Conservation (phyloP, 1,140 invertebrate genomes). For the Chelonus insularis region DNA sequence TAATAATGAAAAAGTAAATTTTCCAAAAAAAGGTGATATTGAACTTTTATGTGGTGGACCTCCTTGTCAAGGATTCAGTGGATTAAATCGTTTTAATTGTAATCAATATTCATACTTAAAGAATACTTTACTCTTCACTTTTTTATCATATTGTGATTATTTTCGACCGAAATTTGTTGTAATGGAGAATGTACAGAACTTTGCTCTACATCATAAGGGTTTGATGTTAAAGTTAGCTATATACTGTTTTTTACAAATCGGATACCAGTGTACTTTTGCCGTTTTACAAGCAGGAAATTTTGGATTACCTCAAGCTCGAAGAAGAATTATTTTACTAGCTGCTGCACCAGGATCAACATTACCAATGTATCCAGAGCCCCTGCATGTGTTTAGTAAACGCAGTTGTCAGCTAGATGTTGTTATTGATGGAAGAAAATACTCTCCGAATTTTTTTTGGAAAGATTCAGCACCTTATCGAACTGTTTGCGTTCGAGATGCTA, state of each 20-base stretch:
- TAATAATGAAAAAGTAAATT: constrained; percentile 63
- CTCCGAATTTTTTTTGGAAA: constrained; percentile 58
- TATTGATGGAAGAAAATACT: constrained; percentile 71
- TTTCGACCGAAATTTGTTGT: constrained; percentile 85
- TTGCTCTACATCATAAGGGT: constrained; percentile 76
- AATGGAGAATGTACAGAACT: constrained; percentile 87
- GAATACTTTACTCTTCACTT: constrained; percentile 85
- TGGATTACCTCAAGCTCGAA: constrained; percentile 81
- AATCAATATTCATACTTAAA: constrained; percentile 87
- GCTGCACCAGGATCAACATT: constrained; percentile 79
- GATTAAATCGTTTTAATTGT: constrained; percentile 88
- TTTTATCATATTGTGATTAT: constrained; percentile 83
- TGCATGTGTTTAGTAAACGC: constrained; percentile 76
- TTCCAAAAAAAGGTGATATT: constrained; percentile 81
- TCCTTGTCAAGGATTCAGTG: constrained; percentile 90
- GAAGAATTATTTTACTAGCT: constrained; percentile 80
- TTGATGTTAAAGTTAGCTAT: constrained; percentile 84
- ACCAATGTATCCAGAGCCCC: constrained; percentile 81
- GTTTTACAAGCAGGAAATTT: constrained; percentile 86
- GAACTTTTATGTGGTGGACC: constrained; percentile 86
- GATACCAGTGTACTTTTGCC: constrained; percentile 87
- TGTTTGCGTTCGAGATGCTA: constrained; percentile 78
- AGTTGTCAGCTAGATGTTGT: constrained; percentile 73
- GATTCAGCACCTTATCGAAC: constrained; percentile 73
- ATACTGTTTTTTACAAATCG: constrained; percentile 78